Percentiles rank a stretch among this genome's conserved stretches.
These are phyloP conservation scores for Lamprologus sp. DNA, from an alignment of 2,113 vertebrate genomes.

Conservation along the genomic window DNA sequence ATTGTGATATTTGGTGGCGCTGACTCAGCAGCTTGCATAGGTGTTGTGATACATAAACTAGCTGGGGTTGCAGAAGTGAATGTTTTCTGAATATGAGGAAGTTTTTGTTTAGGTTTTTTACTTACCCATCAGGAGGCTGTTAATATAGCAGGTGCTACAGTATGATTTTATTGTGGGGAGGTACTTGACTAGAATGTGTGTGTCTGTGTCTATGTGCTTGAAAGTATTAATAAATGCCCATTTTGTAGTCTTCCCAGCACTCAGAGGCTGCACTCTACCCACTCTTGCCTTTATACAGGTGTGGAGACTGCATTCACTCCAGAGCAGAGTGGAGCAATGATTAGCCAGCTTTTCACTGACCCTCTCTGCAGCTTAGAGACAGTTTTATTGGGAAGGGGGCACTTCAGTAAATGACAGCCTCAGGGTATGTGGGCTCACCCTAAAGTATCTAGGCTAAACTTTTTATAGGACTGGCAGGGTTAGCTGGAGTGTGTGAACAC, in stretches of 20 bases:
- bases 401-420: not conserved
- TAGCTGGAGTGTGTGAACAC: not conserved
- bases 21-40: not conserved
- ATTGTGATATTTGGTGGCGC: not conserved
- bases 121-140: not conserved
- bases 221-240: not conserved
- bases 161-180: not conserved
- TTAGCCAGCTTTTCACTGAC: slow-evolving; percentile 30
- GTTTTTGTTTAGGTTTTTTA: not conserved
- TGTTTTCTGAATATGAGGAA: not conserved
- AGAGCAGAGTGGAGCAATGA: slow-evolving; percentile 12
- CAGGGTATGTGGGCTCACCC: not conserved
- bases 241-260: not conserved
- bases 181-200: not conserved
- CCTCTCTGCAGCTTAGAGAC: slow-evolving; percentile 8
- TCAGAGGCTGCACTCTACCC: not conserved
- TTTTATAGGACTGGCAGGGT: not conserved
- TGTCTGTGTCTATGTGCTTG: not conserved
- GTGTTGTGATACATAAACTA: not conserved
- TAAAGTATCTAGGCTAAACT: not conserved
- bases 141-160: not conserved
- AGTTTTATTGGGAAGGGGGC: not conserved
- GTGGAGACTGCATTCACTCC: not conserved
- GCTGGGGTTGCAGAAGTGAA: not conserved
- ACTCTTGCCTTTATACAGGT: not conserved